phyloP scores from a whole-genome alignment of 30 jellyfish, hydroid and myxozoan genomes.

The Clytia hemisphaerica region DNA sequence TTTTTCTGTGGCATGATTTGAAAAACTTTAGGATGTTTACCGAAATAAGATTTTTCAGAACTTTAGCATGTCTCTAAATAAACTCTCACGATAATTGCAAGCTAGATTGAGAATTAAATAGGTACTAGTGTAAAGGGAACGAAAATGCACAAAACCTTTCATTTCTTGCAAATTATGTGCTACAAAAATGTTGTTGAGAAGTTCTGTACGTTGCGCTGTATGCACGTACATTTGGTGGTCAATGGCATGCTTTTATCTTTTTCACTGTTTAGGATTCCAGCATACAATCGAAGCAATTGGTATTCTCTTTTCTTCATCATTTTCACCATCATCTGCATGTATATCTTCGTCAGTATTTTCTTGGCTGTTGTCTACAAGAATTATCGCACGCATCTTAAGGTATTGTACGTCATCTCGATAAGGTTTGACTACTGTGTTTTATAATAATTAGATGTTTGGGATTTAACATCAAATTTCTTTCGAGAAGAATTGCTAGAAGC shows the following conservation, averaged over 20 bases:
- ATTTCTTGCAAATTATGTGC: too few relatives aligned
- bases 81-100: not conserved
- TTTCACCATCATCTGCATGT: constrained; percentile 83
- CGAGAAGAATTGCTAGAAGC: too few relatives aligned
- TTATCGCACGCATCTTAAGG: constrained; percentile 92
- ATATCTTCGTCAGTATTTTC: constrained; percentile 90
- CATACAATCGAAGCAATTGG: constrained; percentile 77
- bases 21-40: not conserved
- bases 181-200: too few relatives aligned
- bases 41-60: not conserved
- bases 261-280: constrained; percentile 72
- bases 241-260: not conserved
- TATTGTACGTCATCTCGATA: too few relatives aligned
- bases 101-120: too few relatives aligned
- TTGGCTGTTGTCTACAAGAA: constrained; percentile 96
- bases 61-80: not conserved
- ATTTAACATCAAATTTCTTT: too few relatives aligned
- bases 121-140: too few relatives aligned
- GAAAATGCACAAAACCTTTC: too few relatives aligned
- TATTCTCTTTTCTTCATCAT: constrained; percentile 66
- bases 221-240: too few relatives aligned
- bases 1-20: not conserved
- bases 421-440: too few relatives aligned
- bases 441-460: too few relatives aligned
- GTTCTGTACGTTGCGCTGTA: too few relatives aligned